Evolutionary conservation across 2,888 invertebrate genomes (phyloP).

Genomic region (Arge pagana): DNA sequence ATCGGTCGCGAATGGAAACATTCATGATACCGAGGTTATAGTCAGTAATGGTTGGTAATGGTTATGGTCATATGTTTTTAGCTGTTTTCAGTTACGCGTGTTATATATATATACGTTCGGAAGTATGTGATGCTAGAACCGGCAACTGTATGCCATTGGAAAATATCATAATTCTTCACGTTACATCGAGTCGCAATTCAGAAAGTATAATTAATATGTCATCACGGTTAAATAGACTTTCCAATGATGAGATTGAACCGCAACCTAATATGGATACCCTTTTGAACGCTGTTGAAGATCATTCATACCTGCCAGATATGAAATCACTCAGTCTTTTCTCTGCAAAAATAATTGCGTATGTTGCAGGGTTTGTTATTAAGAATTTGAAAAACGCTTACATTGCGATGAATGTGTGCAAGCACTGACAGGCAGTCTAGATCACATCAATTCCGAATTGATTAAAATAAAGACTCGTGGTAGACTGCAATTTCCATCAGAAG

Average conservation of each 20-base stretch:
- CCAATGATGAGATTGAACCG: neutral
- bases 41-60: no score
- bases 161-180: neutral
- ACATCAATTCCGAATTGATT: neutral
- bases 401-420: constrained; percentile 1
- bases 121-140: constrained; percentile 2
- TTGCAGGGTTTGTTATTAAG: constrained; percentile 4
- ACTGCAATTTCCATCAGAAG: neutral
- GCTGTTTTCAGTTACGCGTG: no score
- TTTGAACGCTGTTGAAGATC: neutral
- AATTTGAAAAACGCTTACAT: neutral
- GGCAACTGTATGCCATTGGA: constrained; percentile 3
- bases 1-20: no score
- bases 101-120: no score
- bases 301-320: constrained; percentile 5
- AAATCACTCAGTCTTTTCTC: neutral
- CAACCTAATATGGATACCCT: neutral
- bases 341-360: neutral
- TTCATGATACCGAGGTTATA: no score
- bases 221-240: neutral
- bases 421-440: neutral
- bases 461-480: constrained; percentile 6
- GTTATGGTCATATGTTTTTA: no score
- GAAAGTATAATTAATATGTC: constrained; percentile 1
- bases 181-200: neutral